Evolutionary conservation across 2,888 invertebrate genomes (phyloP).

Genomic region (Listrodromus nycthemerus): DNA sequence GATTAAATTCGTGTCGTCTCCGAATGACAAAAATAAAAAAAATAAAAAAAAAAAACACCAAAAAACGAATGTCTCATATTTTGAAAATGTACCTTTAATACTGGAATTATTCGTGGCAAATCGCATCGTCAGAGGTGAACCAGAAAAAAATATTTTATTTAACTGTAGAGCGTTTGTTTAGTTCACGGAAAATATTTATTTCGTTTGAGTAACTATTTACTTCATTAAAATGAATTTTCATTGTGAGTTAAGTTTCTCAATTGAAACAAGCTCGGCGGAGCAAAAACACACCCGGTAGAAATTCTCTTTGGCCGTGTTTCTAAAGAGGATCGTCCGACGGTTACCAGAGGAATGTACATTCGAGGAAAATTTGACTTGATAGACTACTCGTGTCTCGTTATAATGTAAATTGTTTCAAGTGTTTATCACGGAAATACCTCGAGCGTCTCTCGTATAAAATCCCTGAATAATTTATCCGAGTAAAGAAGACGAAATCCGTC

Average conservation of each 20-base stretch:
- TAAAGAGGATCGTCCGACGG: not conserved
- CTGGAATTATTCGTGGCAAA: not conserved
- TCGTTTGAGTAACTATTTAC: no score
- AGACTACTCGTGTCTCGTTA: not conserved
- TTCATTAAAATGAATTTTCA: no score
- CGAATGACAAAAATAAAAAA: no score
- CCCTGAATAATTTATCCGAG: conserved; percentile 8
- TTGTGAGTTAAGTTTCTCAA: no score
- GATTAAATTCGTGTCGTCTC: no score
- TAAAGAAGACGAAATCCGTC: not conserved
- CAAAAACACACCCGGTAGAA: not conserved
- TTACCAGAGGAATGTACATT: conserved; percentile 24
- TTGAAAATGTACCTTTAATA: no score
- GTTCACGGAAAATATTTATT: no score
- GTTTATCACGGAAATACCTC: not conserved
- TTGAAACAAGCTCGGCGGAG: not conserved
- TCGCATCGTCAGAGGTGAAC: not conserved
- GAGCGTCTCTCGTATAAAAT: not conserved
- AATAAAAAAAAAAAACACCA: no score
- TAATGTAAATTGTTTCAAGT: conserved; percentile 2
- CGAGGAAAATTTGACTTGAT: conserved; percentile 16
- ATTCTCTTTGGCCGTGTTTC: not conserved
- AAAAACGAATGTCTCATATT: no score
- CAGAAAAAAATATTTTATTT: no score
- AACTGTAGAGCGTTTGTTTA: no score